Conservation (phyloP, 2,113 vertebrate genomes). For the Melozone crissalis region DNA sequence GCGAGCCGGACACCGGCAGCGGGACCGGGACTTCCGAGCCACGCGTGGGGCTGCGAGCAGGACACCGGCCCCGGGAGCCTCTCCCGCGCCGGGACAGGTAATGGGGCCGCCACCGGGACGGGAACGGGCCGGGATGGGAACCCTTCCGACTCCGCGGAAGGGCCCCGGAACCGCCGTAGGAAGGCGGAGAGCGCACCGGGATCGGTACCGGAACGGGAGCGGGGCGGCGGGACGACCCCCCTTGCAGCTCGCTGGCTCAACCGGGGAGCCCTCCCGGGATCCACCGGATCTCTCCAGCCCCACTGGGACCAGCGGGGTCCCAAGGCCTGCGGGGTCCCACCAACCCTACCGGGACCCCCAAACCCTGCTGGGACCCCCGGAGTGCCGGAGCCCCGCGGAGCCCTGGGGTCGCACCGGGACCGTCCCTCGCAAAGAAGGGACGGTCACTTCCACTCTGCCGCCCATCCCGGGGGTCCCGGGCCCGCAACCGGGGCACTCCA, state of each 20-base stretch:
- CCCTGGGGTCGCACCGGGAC: not conserved
- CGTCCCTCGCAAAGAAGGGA: fast-evolving
- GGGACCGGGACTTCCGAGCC: not conserved
- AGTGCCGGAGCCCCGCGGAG: not conserved
- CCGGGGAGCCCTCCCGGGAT: not conserved
- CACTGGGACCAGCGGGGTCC: not conserved
- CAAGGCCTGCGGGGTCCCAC: not conserved
- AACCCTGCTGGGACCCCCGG: not conserved
- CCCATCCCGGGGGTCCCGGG: not conserved
- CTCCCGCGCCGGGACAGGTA: not conserved
- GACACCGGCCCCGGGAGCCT: not conserved
- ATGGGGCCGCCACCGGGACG: not conserved
- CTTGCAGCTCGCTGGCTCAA: not conserved
- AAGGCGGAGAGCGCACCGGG: not conserved
- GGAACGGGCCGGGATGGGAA: not conserved
- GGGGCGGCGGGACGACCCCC: not conserved
- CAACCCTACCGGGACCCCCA: not conserved
- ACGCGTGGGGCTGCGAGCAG: not conserved
- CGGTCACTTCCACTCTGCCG: not conserved
- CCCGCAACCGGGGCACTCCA: too few species aligned
- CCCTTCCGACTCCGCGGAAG: not conserved
- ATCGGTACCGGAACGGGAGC: not conserved
- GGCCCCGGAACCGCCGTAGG: not conserved
- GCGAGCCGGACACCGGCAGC: not conserved
- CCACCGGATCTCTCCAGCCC: not conserved